Base-by-base conservation (phyloP, 2,888 invertebrate species). In the Drosophila ustulata region DNA sequence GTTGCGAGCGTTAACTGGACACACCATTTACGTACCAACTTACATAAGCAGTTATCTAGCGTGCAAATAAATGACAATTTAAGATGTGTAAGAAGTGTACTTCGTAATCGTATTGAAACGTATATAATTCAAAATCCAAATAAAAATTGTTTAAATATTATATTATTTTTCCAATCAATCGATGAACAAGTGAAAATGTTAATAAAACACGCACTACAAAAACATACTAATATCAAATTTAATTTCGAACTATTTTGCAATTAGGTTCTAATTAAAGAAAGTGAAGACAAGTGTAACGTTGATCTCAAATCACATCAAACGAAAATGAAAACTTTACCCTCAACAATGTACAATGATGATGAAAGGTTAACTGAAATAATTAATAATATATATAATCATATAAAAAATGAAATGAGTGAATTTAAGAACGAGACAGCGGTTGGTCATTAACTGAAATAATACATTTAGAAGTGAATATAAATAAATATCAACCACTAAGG, bases 201-300 rank as follows among this genome's bases (percentile, higher is more conserved):
- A 43, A 1, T 53, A 41, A 41, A 28, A 53, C 41, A 53, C 11
- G 53, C 18, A 13, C 11, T 55, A 4, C 9, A 26, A 13, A 55
- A 55, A 50, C 49, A 50, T 28, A 23, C 30, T 2, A 49, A 49
- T 41, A 58, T 49, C 28, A 45, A 46, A 23, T 56, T 34, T 46
- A 56, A 56, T 37, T 56, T 56, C 11, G 57, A 57, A 56, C 47
- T 25, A 39, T 56, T 56, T 47, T 56, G 34, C 32, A 50, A 50
- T 23, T 50, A 23, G 4, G 49, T 50, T 11, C 28, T 50, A 50
- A 50, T 50, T 50, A 58, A 58, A 58, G 50, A 32, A 23, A 25
- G 32, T 43, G 23, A 50, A 41, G 58, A 50, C n/a, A 0, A 32
- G 5, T 58, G n/a, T 23, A 30, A 50, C 43, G 3, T 50, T 25